Percentiles rank a stretch among this genome's conserved stretches.
These are phyloP conservation scores for Halesus radiatus DNA, from an alignment of 1,140 invertebrate genomes.

Conservation along the genomic window DNA sequence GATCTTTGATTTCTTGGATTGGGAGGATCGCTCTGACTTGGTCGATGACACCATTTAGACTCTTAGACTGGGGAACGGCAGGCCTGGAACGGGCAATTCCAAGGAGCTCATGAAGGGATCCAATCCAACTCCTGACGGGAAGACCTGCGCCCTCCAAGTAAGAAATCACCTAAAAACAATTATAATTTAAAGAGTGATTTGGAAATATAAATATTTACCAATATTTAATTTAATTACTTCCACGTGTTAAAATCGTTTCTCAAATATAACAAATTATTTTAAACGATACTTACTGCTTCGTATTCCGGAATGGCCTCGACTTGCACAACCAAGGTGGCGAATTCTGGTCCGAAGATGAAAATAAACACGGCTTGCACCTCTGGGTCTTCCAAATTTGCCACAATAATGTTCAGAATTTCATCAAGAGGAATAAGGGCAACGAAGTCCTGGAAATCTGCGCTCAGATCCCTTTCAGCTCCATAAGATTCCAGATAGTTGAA, in stretches of 20 bases:
- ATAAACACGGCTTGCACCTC: slow-evolving; percentile 23
- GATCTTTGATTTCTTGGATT: slow-evolving; percentile 3
- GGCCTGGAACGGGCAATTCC: neutral
- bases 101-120: neutral
- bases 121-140: slow-evolving; percentile 26
- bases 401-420: slow-evolving; percentile 21
- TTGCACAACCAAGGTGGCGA: slow-evolving; percentile 18
- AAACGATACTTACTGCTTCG: neutral
- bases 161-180: slow-evolving; percentile 5
- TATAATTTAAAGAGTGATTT: too few species aligned
- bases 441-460: slow-evolving; percentile 33
- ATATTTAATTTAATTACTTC: too few species aligned
- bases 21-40: slow-evolving; percentile 27
- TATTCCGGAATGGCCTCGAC: slow-evolving; percentile 22
- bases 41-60: slow-evolving; percentile 18
- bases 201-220: too few species aligned
- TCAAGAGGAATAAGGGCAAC: slow-evolving; percentile 22
- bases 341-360: slow-evolving; percentile 34
- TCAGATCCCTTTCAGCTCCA: neutral
- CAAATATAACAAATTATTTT: neutral
- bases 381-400: slow-evolving; percentile 26
- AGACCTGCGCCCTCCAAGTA: slow-evolving; percentile 26
- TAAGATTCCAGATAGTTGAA: neutral
- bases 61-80: neutral
- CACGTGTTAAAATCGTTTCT: too few species aligned